Evolutionary conservation across 2,888 invertebrate species (phyloP), one percentile per base, ranked within the genome.

Genomic region (Eristalinus aeneus): DNA sequence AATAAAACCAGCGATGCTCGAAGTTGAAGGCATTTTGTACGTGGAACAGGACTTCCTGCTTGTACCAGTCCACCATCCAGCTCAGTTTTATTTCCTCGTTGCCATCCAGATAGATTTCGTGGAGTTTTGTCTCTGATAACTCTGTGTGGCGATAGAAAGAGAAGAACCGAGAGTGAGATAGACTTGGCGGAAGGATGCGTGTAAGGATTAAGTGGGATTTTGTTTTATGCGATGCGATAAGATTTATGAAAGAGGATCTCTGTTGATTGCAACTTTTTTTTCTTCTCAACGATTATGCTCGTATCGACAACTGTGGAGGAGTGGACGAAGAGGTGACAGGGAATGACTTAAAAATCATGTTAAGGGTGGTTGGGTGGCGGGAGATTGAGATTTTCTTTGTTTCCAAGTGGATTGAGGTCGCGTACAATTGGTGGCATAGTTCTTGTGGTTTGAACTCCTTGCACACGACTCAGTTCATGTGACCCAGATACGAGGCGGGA

Each of bases 1-100:
- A 90, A 0, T 96, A 97, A 89, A 98, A 95, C 97, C 97, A 98
- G 68, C 93, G 93, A 89, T 92, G 92, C 77, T 92, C 90, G 85
- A 91, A 90, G 71, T 91, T 91, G 86, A 93, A 93, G 11, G 92
- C 92, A 73, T 93, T 92, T 88, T 93, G 92, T 73, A 93, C 88
- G 87, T 93, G 92, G 86, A 93, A 93, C 9, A 93, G 90, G n/a
- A 93, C 92, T 88, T 93, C 92, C 88, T 92, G 91, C 73, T 93
- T 92, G 58, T 92, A 92, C 93, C 93, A 93, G 88, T 93, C 92
- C 1, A 93, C 92, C 90, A 92, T 91, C 93, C 93, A 93, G 88
- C 92, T 93, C 31, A 93, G 89, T 88, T 93, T 93, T 78, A 93
- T 91, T 88, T 92, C 92, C 88, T 91, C 91, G 75, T 92, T 90